These are phyloP conservation scores for Osmerus eperlanus DNA, from an alignment of 2,113 vertebrate genomes.

Conservation along the genomic window DNA sequence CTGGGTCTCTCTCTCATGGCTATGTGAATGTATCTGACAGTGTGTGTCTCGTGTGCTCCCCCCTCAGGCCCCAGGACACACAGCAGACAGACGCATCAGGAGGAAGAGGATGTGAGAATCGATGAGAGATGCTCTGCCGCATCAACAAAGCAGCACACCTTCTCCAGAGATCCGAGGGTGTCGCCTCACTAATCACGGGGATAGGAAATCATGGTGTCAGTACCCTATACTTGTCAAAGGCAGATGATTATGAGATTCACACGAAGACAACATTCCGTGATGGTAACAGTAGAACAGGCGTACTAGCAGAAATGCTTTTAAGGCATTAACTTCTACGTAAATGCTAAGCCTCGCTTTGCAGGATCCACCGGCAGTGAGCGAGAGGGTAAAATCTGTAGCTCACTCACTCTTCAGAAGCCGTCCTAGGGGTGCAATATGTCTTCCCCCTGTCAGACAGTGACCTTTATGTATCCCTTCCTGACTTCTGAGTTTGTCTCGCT, in stretches of 20 bases:
- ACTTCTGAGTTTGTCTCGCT: conserved; percentile 57
- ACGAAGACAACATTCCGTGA: no score
- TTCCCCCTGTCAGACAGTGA: conserved; percentile 61
- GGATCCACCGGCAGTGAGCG: conserved; percentile 19
- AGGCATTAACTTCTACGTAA: conserved; percentile 57
- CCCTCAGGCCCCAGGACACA: conserved; percentile 41
- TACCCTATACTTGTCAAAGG: no score
- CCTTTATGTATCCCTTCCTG: conserved; percentile 62
- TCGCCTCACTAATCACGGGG: no score
- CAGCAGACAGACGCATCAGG: conserved; percentile 18
- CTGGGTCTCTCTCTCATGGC: neutral
- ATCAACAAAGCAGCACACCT: no score
- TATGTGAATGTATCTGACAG: conserved; percentile 1
- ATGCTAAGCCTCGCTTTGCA: conserved; percentile 42
- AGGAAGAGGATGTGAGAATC: neutral
- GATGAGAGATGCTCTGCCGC: no score
- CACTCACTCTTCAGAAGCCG: conserved; percentile 53
- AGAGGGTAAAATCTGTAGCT: conserved; percentile 49
- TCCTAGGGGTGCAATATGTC: conserved; percentile 61
- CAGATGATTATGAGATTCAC: no score
- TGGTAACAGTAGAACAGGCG: no score
- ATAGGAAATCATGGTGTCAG: no score
- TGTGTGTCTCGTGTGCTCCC: conserved; percentile 45
- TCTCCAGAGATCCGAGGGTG: no score
- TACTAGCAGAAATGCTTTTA: no score